These are phyloP conservation scores for Peribatodes rhomboidaria DNA, from an alignment of 2,888 invertebrate genomes.

Conservation along the genomic window DNA sequence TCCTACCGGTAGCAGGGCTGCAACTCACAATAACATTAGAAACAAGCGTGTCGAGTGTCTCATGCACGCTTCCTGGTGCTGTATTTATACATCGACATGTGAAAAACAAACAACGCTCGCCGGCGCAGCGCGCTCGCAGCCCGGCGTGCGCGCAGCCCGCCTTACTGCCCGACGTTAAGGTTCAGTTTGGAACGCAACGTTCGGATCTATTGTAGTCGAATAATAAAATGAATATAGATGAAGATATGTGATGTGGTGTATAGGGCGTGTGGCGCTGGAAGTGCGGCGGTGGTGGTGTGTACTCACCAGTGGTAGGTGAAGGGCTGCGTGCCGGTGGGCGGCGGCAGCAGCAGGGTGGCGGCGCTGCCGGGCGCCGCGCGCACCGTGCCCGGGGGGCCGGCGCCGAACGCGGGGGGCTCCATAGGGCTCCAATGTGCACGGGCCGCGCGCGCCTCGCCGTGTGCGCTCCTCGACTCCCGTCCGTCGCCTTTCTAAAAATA, in stretches of 20 bases:
- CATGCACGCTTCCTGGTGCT: slow-evolving; percentile 73
- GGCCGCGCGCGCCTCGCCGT: slow-evolving; percentile 80
- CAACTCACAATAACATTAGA: slow-evolving; percentile 57
- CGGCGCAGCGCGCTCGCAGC: slow-evolving; percentile 57
- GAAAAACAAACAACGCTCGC: slow-evolving; percentile 81
- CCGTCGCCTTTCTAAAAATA: slow-evolving; percentile 85
- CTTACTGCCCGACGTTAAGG: slow-evolving; percentile 48
- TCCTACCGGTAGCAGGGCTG: slow-evolving; percentile 34
- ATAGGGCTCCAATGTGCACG: slow-evolving; percentile 79
- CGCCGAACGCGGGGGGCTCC: slow-evolving; percentile 78
- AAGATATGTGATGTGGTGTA: slow-evolving; percentile 13
- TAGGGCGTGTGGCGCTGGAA: neutral
- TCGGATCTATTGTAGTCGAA: slow-evolving; percentile 38
- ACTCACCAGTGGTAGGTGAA: slow-evolving; percentile 75
- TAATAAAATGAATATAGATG: slow-evolving; percentile 29
- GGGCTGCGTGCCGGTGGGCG: slow-evolving; percentile 75
- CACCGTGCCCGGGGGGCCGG: slow-evolving; percentile 63
- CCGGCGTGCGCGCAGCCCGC: slow-evolving; percentile 41
- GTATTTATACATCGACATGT: slow-evolving; percentile 81
- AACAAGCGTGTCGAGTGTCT: slow-evolving; percentile 67
- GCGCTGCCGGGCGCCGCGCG: slow-evolving; percentile 73
- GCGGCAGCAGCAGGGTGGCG: slow-evolving; percentile 65
- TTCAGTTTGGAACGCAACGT: slow-evolving; percentile 33
- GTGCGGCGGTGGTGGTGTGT: neutral
- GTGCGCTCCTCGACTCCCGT: slow-evolving; percentile 73